These are phyloP conservation scores for Bettongia penicillata DNA, from an alignment of 2,113 vertebrate genomes.

Conservation along the genomic window DNA sequence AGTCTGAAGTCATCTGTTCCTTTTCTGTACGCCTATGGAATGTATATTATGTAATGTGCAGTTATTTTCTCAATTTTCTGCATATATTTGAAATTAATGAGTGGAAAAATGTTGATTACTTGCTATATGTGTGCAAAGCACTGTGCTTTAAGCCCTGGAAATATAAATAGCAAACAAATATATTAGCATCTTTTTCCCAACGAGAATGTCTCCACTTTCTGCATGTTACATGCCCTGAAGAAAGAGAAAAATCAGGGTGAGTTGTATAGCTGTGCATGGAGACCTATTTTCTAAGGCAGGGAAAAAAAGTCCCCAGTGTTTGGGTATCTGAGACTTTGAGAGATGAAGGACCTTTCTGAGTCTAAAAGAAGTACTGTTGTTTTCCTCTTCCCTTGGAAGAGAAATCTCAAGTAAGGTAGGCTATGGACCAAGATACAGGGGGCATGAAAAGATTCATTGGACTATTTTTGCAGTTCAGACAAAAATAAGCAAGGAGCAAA, in stretches of 20 bases:
- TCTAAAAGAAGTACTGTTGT: neutral
- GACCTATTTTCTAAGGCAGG: neutral
- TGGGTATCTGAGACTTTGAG: neutral
- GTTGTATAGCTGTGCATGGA: neutral
- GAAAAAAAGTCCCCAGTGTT: neutral
- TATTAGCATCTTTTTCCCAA: neutral
- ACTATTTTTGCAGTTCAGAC: neutral
- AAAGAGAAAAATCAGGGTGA: neutral
- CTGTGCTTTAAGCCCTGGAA: neutral
- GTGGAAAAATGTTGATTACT: neutral
- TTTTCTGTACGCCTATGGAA: slow-evolving; percentile 15
- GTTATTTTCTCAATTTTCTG: neutral
- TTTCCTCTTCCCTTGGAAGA: neutral
- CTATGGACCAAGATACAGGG: neutral
- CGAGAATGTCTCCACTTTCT: neutral
- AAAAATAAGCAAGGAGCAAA: neutral
- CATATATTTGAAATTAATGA: neutral
- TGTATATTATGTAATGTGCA: neutral
- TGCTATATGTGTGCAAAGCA: neutral
- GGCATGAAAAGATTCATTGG: neutral
- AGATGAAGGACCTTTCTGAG: neutral
- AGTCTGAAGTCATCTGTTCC: neutral
- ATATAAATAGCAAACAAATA: neutral
- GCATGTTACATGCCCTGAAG: neutral
- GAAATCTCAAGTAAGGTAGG: neutral